Conservation (phyloP, 2,888 invertebrate species). For the Athalia rosae region DNA sequence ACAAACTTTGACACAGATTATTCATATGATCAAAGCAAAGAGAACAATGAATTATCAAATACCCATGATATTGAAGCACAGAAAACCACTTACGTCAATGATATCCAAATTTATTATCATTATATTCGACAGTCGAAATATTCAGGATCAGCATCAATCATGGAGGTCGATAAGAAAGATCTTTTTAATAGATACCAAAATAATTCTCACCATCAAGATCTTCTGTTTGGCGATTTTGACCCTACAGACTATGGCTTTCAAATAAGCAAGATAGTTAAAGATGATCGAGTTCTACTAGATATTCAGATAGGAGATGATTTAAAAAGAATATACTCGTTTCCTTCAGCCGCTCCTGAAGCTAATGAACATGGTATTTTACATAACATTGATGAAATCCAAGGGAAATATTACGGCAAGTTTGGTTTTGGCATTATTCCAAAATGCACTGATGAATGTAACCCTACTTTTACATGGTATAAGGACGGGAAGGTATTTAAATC, state of each 20-base stretch:
- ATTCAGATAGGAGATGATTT: slow-evolving; percentile 1
- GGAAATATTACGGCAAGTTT: neutral
- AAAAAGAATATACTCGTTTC: neutral
- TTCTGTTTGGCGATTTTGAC: neutral
- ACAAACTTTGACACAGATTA: no score
- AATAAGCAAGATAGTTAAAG: neutral
- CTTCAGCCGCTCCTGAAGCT: neutral
- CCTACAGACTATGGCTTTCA: slow-evolving; percentile 5
- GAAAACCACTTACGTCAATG: no score
- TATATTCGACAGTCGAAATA: no score
- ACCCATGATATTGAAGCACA: no score
- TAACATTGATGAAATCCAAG: neutral
- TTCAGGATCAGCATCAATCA: no score
- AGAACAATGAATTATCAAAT: no score
- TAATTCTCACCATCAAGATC: no score
- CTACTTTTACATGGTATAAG: neutral
- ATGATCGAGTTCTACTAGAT: neutral
- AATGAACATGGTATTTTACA: neutral
- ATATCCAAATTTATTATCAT: no score
- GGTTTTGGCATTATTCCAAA: neutral
- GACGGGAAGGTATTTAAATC: no score
- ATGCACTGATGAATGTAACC: neutral
- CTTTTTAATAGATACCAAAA: no score
- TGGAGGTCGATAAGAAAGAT: no score
- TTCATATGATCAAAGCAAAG: no score